Percentiles rank a stretch among this genome's conserved stretches.
Evolutionary conservation across 1,140 invertebrate genomes (phyloP).

Genomic region (Physella acuta): DNA sequence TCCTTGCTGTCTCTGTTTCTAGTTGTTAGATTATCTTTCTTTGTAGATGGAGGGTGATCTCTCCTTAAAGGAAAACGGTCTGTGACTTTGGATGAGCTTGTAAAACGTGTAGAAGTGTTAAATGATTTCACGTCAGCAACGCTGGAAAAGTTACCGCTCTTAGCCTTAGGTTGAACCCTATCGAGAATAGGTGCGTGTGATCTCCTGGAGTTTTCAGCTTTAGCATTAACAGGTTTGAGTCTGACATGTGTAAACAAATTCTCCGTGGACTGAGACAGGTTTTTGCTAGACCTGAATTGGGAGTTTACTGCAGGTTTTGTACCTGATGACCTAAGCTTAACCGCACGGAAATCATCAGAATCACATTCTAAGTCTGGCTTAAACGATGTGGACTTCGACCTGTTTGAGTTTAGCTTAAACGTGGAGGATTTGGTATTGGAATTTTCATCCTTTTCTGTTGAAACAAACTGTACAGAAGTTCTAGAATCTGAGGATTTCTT

Average conservation of each 20-base stretch:
- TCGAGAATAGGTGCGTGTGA: background rate
- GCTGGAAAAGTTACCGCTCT: too few species aligned
- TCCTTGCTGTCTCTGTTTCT: background rate
- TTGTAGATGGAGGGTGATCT: background rate
- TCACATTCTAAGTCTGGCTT: too few species aligned
- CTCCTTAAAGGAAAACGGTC: background rate
- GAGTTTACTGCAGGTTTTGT: background rate
- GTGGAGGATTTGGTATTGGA: too few species aligned
- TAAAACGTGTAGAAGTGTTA: too few species aligned
- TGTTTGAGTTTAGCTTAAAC: too few species aligned
- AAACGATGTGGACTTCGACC: too few species aligned
- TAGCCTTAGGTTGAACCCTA: background rate
- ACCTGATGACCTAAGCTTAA: background rate
- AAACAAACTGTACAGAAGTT: too few species aligned
- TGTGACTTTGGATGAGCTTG: too few species aligned
- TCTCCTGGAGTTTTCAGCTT: background rate
- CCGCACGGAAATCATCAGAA: too few species aligned
- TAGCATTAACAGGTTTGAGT: background rate
- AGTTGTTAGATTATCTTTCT: background rate
- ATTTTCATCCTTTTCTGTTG: too few species aligned
- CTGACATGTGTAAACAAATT: background rate
- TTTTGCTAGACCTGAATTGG: background rate
- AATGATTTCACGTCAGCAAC: background rate
- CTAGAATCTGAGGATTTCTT: too few species aligned
- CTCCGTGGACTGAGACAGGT: background rate